Base-by-base conservation (phyloP, 2,797 vertebrate species). In the Orestias chungarensis region DNA sequence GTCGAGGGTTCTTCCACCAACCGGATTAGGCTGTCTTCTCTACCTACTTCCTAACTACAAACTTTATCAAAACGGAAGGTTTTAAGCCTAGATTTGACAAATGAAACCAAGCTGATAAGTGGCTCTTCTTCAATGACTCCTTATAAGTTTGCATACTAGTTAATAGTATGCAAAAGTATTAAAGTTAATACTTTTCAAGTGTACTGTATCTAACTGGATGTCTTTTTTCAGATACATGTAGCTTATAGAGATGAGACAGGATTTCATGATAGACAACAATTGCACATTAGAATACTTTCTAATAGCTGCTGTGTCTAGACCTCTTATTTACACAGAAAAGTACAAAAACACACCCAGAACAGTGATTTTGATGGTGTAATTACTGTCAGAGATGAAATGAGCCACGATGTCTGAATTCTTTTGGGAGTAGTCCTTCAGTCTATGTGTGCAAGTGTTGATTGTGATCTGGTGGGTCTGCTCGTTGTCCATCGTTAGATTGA, bases 401-500 rank as follows among this genome's bases (percentile, higher is more conserved):
- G 73, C 78, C 72, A 2, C 46, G 50, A 64, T 50, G 80, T 87
- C 80, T 88, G 81, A 31, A 18, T 31, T 43, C 68, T 64, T 54
- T 27, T 15, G 70, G 83, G 84, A 84, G 82, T 83, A 55, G 75
- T 80, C 81, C 46, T 33, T 33, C 46, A 17, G 52, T 79, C 11
- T 73, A 20, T 46, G 70, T 70, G 61, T 69, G 70, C 70, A 69
- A 35, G 86, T 79, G 86, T 82, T 88, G 71, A 89, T 83, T 86
- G 87, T 82, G 75, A 79, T 89, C 79, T 89, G 75, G 89, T 88
- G 84, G 80, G 82, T 79, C 82, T 76, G 75, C 86, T 86, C 8
- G 62, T 83, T 86, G 79, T 76, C 78, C 75, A 75, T 91, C 77
- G 86, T 91, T 88, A 80, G 69, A 79, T 62, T 83, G 83, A 85